Percentiles rank a stretch among this genome's conserved stretches.
phyloP scores from a whole-genome alignment of 2,888 invertebrate genomes.

The Hipparchia sbordonii region DNA sequence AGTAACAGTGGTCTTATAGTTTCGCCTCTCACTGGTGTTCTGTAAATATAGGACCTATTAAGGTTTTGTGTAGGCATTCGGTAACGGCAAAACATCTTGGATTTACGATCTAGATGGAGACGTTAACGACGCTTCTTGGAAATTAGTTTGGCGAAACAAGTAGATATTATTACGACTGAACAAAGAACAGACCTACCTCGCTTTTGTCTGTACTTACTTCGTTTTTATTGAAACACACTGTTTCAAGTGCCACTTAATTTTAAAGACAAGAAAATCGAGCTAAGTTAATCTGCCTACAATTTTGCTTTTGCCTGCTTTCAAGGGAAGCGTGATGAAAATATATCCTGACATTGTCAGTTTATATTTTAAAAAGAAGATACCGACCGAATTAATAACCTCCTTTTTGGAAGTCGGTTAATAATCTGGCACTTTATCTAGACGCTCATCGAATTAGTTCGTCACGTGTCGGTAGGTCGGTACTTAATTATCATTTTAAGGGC shows the following conservation, averaged over 20 bases:
- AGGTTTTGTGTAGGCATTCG: neutral
- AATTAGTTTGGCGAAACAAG: conserved; percentile 15
- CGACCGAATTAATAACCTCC: no score
- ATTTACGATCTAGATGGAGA: conserved; percentile 11
- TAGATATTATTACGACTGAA: conserved; percentile 5
- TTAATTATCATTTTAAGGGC: no score
- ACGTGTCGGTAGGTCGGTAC: no score
- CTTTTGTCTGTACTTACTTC: neutral
- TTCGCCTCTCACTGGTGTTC: neutral
- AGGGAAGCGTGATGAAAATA: no score
- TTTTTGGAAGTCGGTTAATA: no score
- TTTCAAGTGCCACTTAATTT: neutral
- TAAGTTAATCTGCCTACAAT: no score
- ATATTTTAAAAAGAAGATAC: no score
- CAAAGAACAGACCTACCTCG: conserved; percentile 10
- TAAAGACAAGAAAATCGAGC: no score
- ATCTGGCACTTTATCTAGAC: no score
- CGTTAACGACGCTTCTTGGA: conserved; percentile 13
- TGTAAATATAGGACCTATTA: neutral
- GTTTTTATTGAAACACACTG: neutral
- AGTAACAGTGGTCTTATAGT: neutral
- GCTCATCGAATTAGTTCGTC: no score
- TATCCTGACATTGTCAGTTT: no score
- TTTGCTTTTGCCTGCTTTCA: no score
- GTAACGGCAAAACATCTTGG: neutral